Conservation (phyloP, 1,140 invertebrate genomes). For the Thereuonema tuberculata region DNA sequence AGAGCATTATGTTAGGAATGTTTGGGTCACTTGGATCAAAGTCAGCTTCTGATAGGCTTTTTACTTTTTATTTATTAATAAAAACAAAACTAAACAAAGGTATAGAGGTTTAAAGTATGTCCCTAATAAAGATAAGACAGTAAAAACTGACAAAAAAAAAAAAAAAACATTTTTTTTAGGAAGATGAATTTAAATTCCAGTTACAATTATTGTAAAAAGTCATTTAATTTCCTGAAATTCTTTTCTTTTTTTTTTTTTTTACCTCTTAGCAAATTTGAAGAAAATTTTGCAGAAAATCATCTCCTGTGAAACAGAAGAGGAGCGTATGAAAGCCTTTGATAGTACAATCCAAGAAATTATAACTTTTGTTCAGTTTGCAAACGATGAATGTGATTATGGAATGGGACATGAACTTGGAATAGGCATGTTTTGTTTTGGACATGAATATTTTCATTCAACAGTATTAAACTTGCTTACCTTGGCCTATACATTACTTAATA, state of each 20-base stretch:
- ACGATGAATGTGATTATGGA: slow-evolving; percentile 89
- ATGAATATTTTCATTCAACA: slow-evolving; percentile 47
- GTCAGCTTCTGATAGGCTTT: no score
- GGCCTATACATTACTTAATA: slow-evolving; percentile 60
- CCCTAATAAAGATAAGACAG: no score
- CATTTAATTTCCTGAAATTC: no score
- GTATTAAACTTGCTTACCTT: slow-evolving; percentile 49
- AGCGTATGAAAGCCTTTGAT: slow-evolving; percentile 43
- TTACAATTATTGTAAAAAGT: no score
- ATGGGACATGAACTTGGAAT: slow-evolving; percentile 76
- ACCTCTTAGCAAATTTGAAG: slow-evolving; percentile 47
- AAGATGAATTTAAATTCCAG: no score
- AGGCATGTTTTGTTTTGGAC: slow-evolving; percentile 63
- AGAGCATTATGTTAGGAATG: no score
- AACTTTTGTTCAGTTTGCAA: slow-evolving; percentile 67
- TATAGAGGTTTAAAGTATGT: no score
- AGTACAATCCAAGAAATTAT: slow-evolving; percentile 54
- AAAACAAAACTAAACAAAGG: no score
- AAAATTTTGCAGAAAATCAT: slow-evolving; percentile 53
- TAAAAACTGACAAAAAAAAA: no score
- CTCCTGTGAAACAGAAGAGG: slow-evolving; percentile 41
- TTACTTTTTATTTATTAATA: no score
- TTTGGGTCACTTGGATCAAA: no score
- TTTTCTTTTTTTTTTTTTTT: slow-evolving; percentile 24
- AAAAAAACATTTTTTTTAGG: no score